Conservation (phyloP, 2,797 vertebrate genomes). For the Gambelia wislizenii region DNA sequence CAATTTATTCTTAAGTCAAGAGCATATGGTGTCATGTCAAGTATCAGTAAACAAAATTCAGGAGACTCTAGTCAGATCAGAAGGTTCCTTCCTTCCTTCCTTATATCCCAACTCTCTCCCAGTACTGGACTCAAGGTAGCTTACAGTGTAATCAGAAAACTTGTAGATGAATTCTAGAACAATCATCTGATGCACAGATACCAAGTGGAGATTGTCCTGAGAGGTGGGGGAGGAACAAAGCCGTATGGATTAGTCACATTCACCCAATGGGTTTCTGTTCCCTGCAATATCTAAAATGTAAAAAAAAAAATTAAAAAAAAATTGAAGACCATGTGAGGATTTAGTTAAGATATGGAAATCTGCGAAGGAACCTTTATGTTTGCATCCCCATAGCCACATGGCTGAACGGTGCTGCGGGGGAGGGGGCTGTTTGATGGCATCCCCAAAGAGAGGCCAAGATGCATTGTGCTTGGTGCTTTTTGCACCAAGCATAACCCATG, state of each 20-base stretch:
- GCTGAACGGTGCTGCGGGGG: no score
- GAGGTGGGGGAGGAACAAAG: background rate
- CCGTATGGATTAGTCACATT: no score
- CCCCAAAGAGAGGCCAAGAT: no score
- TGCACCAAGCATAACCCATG: no score
- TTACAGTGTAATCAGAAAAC: background rate
- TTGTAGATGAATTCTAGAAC: background rate
- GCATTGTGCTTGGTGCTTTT: no score
- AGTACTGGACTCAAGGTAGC: no score
- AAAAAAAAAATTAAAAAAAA: background rate
- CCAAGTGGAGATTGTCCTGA: background rate
- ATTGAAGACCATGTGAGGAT: background rate
- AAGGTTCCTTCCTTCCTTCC: background rate
- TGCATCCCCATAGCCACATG: no score
- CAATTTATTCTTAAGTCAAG: background rate
- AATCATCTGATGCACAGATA: no score
- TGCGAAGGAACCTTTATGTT: no score
- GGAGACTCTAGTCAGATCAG: background rate
- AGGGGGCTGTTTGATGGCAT: no score
- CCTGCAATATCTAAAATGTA: background rate
- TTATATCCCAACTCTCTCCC: no score
- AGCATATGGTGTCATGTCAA: background rate
- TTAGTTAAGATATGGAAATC: background rate
- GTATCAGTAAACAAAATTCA: conserved; percentile 17
- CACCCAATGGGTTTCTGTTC: background rate